A percentile compares a stretch with the other conserved stretches of the same genome.
These are phyloP conservation scores for Abrostola tripartita DNA, from an alignment of 2,888 invertebrate genomes.

Conservation along the genomic window DNA sequence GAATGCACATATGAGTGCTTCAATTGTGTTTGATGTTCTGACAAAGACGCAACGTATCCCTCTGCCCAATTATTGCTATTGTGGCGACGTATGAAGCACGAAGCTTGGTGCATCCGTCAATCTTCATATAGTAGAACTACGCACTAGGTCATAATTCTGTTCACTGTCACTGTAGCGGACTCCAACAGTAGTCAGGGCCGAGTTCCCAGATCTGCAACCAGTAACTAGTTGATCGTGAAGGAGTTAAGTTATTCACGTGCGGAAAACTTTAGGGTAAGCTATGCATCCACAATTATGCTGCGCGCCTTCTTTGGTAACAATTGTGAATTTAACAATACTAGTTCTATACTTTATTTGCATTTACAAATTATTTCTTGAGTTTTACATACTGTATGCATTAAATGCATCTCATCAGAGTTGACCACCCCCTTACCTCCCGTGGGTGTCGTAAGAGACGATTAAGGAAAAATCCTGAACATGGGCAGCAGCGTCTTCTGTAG, in stretches of 20 bases:
- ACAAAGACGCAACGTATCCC: constrained; percentile 3
- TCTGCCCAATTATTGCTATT: constrained; percentile 24
- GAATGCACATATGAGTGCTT: constrained; percentile 8
- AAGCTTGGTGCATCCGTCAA: constrained; percentile 17
- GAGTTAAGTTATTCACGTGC: constrained; percentile 6
- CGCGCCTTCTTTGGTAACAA: background rate
- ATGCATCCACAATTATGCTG: background rate
- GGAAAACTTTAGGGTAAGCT: constrained; percentile 9
- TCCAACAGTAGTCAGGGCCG: constrained; percentile 6
- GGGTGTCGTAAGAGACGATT: too few species aligned
- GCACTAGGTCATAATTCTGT: constrained; percentile 16
- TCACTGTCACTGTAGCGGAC: constrained; percentile 5
- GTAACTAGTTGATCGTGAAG: constrained; percentile 6
- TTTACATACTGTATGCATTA: too few species aligned
- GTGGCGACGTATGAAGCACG: background rate
- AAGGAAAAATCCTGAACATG: too few species aligned
- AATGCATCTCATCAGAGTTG: too few species aligned
- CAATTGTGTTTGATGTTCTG: constrained; percentile 1
- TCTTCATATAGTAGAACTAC: constrained; percentile 34
- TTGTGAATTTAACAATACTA: constrained; percentile 3
- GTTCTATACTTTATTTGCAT: background rate
- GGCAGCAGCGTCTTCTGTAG: too few species aligned
- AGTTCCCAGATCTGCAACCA: constrained; percentile 6
- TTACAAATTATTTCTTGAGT: background rate
- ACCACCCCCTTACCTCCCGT: too few species aligned